Percentiles rank a stretch among this genome's conserved stretches.
Conservation (phyloP, 2,113 vertebrate species). For the Psilopogon haemacephalus region DNA sequence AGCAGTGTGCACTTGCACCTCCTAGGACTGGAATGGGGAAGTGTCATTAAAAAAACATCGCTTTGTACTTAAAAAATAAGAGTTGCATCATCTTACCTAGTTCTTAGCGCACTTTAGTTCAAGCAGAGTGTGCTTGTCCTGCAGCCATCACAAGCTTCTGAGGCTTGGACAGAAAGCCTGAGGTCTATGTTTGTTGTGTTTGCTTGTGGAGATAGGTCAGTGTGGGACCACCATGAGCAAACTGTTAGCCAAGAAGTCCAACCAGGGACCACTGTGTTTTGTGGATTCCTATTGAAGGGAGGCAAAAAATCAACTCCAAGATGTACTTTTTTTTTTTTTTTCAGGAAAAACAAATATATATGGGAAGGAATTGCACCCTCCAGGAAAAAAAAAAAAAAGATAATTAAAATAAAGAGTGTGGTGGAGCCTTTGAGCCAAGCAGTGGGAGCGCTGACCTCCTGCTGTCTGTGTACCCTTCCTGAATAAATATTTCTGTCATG, state of each 20-base stretch:
- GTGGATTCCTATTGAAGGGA: background rate
- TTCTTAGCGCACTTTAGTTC: background rate
- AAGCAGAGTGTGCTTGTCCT: background rate
- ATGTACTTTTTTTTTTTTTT: no score
- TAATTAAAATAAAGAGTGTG: background rate
- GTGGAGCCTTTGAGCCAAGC: conserved; percentile 23
- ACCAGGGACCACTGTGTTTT: background rate
- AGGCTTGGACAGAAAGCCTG: background rate
- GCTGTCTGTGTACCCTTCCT: background rate
- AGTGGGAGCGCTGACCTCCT: conserved; percentile 11
- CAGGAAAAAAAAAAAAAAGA: background rate
- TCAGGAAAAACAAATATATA: conserved; percentile 5
- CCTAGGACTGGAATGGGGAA: conserved; percentile 34
- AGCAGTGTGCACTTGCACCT: no score
- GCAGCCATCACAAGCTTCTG: background rate
- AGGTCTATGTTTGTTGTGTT: background rate
- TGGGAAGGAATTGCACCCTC: background rate
- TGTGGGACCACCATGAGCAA: background rate
- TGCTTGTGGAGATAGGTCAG: background rate
- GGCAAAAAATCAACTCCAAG: background rate
- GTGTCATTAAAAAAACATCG: background rate
- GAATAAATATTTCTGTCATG: conserved; percentile 29
- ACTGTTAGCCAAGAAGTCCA: background rate
- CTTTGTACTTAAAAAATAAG: background rate
- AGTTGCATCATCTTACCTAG: background rate